Conservation (phyloP, 2,888 invertebrate species). For the Atethmia centrago region DNA sequence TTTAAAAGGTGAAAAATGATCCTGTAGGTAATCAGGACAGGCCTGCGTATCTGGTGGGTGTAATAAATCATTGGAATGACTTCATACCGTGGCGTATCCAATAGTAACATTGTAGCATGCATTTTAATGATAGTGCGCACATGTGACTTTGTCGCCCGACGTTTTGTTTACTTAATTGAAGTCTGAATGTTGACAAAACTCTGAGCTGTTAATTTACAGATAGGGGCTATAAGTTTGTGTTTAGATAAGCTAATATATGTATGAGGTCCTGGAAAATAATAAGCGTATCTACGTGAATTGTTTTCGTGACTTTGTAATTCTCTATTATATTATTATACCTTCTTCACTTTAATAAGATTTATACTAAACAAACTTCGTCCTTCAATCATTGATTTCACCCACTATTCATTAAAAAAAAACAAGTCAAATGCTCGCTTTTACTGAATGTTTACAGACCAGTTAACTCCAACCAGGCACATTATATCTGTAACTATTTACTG, state of each 20-base stretch:
- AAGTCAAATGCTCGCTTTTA: not conserved
- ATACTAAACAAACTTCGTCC: not conserved
- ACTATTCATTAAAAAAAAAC: not conserved
- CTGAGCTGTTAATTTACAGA: conserved; percentile 52
- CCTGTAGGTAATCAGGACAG: conserved; percentile 57
- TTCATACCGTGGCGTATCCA: conserved; percentile 44
- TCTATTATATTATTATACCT: not conserved
- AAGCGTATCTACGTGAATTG: not conserved
- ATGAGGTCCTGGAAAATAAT: not conserved
- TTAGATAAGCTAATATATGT: conserved; percentile 7
- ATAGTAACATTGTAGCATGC: conserved; percentile 50
- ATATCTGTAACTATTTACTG: conserved; percentile 25
- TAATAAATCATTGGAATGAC: conserved; percentile 65
- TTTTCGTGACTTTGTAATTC: not conserved
- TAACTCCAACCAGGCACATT: conserved; percentile 27
- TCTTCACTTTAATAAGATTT: not conserved
- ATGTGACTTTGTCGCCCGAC: conserved; percentile 47
- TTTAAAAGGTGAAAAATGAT: conserved; percentile 67
- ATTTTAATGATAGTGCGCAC: conserved; percentile 57
- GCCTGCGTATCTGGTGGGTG: conserved; percentile 38
- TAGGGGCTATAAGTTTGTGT: conserved; percentile 42
- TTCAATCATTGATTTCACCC: not conserved
- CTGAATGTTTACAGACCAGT: conserved; percentile 6
- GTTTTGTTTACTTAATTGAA: conserved; percentile 59
- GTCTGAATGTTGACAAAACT: conserved; percentile 49